phyloP scores from a whole-genome alignment of 2,888 invertebrate genomes.

The Diadegma fenestrale region DNA sequence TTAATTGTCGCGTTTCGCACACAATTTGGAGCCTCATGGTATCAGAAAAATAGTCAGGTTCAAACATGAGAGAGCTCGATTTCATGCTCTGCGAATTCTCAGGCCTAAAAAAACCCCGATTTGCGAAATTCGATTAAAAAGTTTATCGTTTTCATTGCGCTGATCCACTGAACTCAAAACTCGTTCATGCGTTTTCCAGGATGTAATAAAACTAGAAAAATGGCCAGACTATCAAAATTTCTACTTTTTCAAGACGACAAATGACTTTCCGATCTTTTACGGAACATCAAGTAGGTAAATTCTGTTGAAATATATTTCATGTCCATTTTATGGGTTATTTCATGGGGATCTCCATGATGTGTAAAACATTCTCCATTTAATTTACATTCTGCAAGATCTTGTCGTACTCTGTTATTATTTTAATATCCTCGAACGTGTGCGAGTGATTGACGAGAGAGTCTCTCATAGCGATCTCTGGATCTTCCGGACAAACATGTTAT shows the following conservation, averaged over 20 bases:
- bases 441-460: constrained; percentile 7
- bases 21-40: background rate
- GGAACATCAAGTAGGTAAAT: background rate
- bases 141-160: too few species aligned
- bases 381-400: background rate
- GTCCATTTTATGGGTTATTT: background rate
- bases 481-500: background rate
- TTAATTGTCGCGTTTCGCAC: constrained; percentile 6
- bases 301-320: background rate
- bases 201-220: background rate
- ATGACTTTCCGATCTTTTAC: background rate
- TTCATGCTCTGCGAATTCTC: too few species aligned
- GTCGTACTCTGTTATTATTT: background rate
- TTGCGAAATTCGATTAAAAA: too few species aligned
- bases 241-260: background rate
- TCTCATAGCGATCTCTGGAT: background rate
- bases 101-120: too few species aligned
- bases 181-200: constrained; percentile 38
- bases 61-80: constrained; percentile 18
- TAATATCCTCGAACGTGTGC: background rate
- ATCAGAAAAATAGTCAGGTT: background rate
- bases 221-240: too few species aligned
- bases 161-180: background rate
- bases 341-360: background rate
- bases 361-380: background rate